Evolutionary conservation across 2,888 invertebrate species (phyloP), one percentile per base, ranked within the genome.

Genomic region (Sminthurides aquaticus): DNA sequence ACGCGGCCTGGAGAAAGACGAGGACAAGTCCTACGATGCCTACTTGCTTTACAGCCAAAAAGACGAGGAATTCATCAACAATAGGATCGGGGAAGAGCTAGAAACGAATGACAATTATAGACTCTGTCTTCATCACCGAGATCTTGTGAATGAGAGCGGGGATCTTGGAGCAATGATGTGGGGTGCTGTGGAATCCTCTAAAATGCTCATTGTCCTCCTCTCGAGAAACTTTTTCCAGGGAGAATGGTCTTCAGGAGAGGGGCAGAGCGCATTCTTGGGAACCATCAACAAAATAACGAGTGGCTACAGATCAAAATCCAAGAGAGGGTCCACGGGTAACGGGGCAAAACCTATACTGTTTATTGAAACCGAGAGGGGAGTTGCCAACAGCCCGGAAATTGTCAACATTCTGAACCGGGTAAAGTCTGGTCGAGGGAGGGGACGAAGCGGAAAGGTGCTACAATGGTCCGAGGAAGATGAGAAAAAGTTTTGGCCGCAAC

Each of bases 11-110:
- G 52, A 52, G 20, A 22, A 52, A 20, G 72, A 72, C 57, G 64
- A 66, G 49, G 72, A 73, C 57, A 73, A 72, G 69, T 64, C 71
- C 64, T 92, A 89, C 80, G 93, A 94, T 79, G 92, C 91, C 54
- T 94, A 93, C 80, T 85, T 94, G 72, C 89, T 90, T 78, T 94
- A 93, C 80, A 89, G 90, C 80, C 88, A 88, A 56, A 89, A 90
- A 80, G 92, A 92, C 80, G 90, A 91, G 78, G 85, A 87, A 5
- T 54, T 64, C 26, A 78, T 80, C 24, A 83, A 82, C 76, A 86
- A 87, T 68, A 84, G 86, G 75, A 89, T 89, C 22, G 78, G 79
- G 1, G 78, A 79, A 1, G 78, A 79, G 64, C 75, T 82, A 20
- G 81, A 82, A 74, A 76, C 73, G 26, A 77, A 78, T 28, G 75